These are phyloP conservation scores for Passer domesticus DNA, from an alignment of 2,113 vertebrate species.

Conservation along the genomic window DNA sequence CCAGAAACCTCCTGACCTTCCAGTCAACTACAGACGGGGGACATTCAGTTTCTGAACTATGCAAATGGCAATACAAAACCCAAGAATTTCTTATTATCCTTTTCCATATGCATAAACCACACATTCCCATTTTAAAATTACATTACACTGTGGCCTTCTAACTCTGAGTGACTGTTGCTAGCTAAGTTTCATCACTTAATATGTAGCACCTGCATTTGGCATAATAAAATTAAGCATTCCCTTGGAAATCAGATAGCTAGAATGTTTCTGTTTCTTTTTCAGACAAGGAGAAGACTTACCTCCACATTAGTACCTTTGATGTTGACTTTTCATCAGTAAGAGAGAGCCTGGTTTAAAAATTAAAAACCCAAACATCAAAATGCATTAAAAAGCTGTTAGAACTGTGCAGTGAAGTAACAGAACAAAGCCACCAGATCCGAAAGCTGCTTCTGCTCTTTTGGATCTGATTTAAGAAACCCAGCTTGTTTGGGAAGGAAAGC, in stretches of 20 bases:
- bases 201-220: constrained; percentile 33
- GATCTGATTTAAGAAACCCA: not conserved
- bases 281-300: constrained; percentile 53
- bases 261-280: constrained; percentile 45
- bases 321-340: constrained; percentile 58
- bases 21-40: not conserved
- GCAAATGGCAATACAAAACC: constrained; percentile 31
- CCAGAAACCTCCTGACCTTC: constrained; percentile 26
- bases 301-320: constrained; percentile 67
- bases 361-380: constrained; percentile 69
- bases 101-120: constrained; percentile 55
- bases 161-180: constrained; percentile 38
- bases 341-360: constrained; percentile 67
- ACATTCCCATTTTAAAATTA: constrained; percentile 4
- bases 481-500: not conserved
- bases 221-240: constrained; percentile 69
- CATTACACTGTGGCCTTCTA: constrained; percentile 32
- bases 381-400: constrained; percentile 10
- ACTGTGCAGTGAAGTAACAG: not conserved
- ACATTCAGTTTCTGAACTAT: constrained; percentile 48
- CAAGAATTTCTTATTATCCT: constrained; percentile 38
- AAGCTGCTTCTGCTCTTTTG: not conserved
- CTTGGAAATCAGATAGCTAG: constrained; percentile 65
- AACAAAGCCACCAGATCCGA: not conserved
- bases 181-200: constrained; percentile 31